These are phyloP conservation scores for Epizoanthus stellaris DNA, from an alignment of 92 coral and sea anemone species.

Conservation along the genomic window DNA sequence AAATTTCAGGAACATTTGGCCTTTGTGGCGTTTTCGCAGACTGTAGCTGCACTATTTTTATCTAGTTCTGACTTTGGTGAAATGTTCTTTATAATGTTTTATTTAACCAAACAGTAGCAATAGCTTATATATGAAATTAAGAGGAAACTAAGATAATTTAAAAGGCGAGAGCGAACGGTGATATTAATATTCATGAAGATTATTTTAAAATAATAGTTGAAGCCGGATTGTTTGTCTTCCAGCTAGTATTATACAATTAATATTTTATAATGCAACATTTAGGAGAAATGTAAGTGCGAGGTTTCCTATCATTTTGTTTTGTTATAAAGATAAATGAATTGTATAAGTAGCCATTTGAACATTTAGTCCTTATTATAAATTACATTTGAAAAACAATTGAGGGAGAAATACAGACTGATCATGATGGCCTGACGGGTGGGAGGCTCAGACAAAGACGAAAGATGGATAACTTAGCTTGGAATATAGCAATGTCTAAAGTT, in stretches of 20 bases:
- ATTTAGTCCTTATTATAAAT: too few relatives aligned
- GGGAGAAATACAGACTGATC: too few relatives aligned
- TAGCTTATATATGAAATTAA: background rate
- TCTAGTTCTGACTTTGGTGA: background rate
- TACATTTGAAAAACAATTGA: too few relatives aligned
- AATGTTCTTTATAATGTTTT: background rate
- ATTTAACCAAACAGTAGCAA: background rate
- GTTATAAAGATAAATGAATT: background rate
- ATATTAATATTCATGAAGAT: constrained; percentile 72
- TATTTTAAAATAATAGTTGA: constrained; percentile 49
- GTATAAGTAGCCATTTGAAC: background rate
- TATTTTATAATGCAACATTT: constrained; percentile 9
- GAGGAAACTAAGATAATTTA: constrained; percentile 27
- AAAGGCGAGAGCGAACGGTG: constrained; percentile 24
- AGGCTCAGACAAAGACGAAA: too few relatives aligned
- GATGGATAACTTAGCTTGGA: too few relatives aligned
- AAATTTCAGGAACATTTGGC: constrained; percentile 56
- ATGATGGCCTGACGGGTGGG: too few relatives aligned
- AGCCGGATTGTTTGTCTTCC: constrained; percentile 62
- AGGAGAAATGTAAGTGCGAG: constrained; percentile 2
- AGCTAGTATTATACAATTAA: constrained; percentile 8
- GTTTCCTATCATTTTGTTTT: background rate
- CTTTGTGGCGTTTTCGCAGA: constrained; percentile 44
- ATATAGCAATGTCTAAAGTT: too few relatives aligned
- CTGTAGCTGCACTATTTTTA: background rate